A percentile compares a stretch with the other conserved stretches of the same genome.
Evolutionary conservation across 2,113 vertebrate genomes (phyloP).

Genomic region (Malurus melanocephalus): DNA sequence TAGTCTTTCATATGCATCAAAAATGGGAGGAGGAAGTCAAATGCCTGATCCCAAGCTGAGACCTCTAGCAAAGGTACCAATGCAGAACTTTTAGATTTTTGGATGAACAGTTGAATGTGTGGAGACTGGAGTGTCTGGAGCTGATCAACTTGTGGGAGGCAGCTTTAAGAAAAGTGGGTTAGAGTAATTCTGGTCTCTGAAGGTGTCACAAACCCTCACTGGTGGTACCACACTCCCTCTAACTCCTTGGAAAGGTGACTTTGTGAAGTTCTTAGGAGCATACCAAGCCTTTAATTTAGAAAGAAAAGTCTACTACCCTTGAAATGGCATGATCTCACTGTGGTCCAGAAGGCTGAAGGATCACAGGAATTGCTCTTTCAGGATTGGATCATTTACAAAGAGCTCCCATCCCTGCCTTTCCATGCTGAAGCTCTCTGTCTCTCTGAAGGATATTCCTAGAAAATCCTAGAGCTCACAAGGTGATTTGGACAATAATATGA

Average conservation of each 20-base stretch:
- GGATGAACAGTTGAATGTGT: background rate
- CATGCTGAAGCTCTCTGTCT: background rate
- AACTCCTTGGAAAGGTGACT: background rate
- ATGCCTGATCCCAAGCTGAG: background rate
- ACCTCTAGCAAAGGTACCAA: background rate
- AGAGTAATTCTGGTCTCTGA: background rate
- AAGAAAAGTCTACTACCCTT: background rate
- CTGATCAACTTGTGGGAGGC: background rate
- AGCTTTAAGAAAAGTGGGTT: background rate
- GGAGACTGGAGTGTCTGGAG: background rate
- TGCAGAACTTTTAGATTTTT: background rate
- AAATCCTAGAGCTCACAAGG: background rate
- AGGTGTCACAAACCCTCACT: background rate
- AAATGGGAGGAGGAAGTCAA: background rate
- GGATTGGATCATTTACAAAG: background rate
- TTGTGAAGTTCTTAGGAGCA: background rate
- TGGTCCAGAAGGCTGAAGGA: background rate
- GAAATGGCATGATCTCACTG: background rate
- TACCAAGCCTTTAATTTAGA: background rate
- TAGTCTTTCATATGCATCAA: background rate
- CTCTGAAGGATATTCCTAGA: background rate
- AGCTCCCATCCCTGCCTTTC: background rate
- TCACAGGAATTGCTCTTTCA: background rate
- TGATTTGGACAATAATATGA: background rate
- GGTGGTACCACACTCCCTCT: fast-evolving